Base-by-base conservation (phyloP, 2,113 vertebrate species). In the Seriola aureovittata region DNA sequence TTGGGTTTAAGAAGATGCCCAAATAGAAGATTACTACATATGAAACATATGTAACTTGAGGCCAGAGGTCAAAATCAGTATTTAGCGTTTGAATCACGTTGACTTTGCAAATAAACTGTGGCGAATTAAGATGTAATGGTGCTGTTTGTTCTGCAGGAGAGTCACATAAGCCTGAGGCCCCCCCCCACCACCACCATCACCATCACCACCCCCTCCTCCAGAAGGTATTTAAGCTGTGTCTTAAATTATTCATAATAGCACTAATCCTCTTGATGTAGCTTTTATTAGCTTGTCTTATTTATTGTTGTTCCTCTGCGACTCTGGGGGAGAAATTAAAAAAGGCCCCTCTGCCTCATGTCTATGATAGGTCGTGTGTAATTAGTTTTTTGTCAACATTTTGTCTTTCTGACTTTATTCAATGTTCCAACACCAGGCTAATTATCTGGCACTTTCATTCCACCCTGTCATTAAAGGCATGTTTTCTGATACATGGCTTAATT, bases 211-310 rank as follows among this genome's bases (percentile, higher is more conserved):
- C 1, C 50, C 66, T 85, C 71, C 48, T 78, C 82, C 80, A 75
- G 77, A 88, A 93, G 78, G 80, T 89, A 80, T 88, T 92, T 91
- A 76, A 90, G 64, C 40, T 42, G 58, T 12, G 7, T 84, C 74
- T 87, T 94, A 60, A 93, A 93, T 95, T 87, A 95, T 93, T 95
- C 86, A 94, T 91, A 75, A 74, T 42, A 48, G 58, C 68, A 11
- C 81, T 89, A 86, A 92, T 93, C 82, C 83, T 84, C 89, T 85
- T 92, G 78, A 91, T 92, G 78, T 91, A 75, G 82, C 88, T 86
- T 91, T 90, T 92, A 91, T 92, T 92, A 80, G 80, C 82, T 78
- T 75, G 75, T 85, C 81, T 89, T 89, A 86, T 90, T 90, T 84
- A 85, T 85, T 81, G 84, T 80, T 84, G 72, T 46, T 76, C 46